Conservation (phyloP, 2,797 vertebrate species). For the Bradypodion ventrale region DNA sequence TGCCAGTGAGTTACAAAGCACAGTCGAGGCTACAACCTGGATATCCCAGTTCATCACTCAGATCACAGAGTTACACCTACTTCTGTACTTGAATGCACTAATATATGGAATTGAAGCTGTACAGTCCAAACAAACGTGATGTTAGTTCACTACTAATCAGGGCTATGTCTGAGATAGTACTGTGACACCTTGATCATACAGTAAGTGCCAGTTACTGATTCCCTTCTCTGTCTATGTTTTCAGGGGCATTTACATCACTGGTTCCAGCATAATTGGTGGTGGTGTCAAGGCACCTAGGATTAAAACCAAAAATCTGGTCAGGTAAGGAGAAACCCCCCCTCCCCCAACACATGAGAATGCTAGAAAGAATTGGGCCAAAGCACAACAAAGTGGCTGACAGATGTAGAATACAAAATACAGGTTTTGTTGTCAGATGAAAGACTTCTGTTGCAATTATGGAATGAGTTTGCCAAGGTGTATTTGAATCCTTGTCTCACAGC, state of each 20-base stretch:
- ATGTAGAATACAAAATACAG: background rate
- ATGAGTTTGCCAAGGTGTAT: too few relatives aligned
- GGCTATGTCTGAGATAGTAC: background rate
- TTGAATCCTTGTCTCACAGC: background rate
- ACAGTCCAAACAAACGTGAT: background rate
- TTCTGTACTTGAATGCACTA: background rate
- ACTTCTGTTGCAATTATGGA: background rate
- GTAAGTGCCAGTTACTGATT: background rate
- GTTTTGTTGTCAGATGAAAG: background rate
- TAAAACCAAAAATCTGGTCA: constrained; percentile 98
- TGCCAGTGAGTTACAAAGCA: background rate
- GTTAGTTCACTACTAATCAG: background rate
- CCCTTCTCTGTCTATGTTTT: constrained; percentile 36
- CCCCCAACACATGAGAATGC: background rate
- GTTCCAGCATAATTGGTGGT: constrained; percentile 96
- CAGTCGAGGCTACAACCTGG: background rate
- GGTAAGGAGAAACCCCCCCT: constrained; percentile 75
- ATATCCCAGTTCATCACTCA: background rate
- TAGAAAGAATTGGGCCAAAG: background rate
- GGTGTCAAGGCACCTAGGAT: constrained; percentile 98
- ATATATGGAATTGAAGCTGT: background rate
- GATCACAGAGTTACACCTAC: background rate
- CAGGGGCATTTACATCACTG: constrained; percentile 99
- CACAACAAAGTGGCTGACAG: background rate
- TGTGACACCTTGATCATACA: background rate